Evolutionary conservation across 1,140 invertebrate species (phyloP).

Genomic region (Adoxophyes honmai): DNA sequence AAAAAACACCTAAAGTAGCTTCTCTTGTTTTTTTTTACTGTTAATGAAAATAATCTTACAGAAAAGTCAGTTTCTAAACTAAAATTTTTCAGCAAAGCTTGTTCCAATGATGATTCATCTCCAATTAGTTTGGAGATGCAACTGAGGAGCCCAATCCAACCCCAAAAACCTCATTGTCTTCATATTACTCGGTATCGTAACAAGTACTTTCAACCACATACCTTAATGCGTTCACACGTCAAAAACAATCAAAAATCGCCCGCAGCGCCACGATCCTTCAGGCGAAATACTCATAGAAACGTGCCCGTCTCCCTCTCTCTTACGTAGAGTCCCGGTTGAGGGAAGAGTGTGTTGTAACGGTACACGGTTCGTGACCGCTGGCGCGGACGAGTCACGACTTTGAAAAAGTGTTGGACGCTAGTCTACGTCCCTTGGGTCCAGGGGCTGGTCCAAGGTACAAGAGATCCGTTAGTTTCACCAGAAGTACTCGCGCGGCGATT

Average conservation of each 20-base stretch:
- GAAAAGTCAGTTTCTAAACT: neutral
- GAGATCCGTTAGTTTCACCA: constrained; percentile 8
- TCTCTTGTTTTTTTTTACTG: too few relatives aligned
- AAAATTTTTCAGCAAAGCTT: neutral
- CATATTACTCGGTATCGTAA: too few relatives aligned
- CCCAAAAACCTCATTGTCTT: too few relatives aligned
- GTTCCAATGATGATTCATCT: constrained; percentile 8
- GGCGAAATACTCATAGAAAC: constrained; percentile 24
- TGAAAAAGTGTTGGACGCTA: constrained; percentile 67
- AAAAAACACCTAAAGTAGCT: too few relatives aligned
- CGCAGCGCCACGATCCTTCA: constrained; percentile 39
- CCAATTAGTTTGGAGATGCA: neutral
- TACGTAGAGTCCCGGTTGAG: constrained; percentile 22
- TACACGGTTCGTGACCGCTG: constrained; percentile 60
- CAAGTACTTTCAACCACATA: too few relatives aligned
- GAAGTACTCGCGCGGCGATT: too few relatives aligned
- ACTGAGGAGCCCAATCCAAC: neutral
- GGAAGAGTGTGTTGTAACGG: constrained; percentile 54
- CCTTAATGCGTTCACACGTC: constrained; percentile 25
- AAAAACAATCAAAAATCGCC: constrained; percentile 34
- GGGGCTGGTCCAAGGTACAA: constrained; percentile 31
- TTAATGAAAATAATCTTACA: too few relatives aligned
- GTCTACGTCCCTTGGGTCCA: constrained; percentile 45
- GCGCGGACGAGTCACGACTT: constrained; percentile 67
- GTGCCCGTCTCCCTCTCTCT: constrained; percentile 36